phyloP scores from a whole-genome alignment of 2,113 vertebrate species.

The Cryptotis parvus region DNA sequence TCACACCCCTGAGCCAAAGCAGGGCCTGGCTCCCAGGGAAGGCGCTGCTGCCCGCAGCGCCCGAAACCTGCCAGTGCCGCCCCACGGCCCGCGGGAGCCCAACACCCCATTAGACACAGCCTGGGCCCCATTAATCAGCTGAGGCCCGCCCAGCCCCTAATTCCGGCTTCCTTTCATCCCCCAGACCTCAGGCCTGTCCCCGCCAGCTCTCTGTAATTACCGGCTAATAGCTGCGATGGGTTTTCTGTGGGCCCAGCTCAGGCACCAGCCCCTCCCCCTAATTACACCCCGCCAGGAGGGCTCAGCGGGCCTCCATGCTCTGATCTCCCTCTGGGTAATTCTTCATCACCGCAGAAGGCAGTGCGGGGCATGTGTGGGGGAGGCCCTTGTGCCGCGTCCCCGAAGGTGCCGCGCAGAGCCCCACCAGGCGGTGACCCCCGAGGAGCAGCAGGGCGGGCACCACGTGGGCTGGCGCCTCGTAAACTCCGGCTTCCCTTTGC shows the following conservation, averaged over 20 bases:
- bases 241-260: conserved; percentile 83
- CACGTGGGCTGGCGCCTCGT: conserved; percentile 56
- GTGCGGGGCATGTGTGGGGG: no score
- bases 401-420: no score
- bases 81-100: background rate
- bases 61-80: no score
- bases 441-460: conserved; percentile 46
- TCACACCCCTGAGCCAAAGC: no score
- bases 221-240: conserved; percentile 87
- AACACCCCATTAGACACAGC: background rate
- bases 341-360: conserved; percentile 70
- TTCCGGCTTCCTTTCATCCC: conserved; percentile 87
- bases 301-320: conserved; percentile 69
- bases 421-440: no score
- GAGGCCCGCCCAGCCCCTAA: conserved; percentile 82
- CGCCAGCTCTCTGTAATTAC: conserved; percentile 88
- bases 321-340: conserved; percentile 78
- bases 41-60: no score
- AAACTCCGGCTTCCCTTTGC: conserved; percentile 76
- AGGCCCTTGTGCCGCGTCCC: no score
- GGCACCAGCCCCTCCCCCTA: conserved; percentile 80
- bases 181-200: conserved; percentile 85
- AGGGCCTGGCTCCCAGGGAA: no score
- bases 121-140: conserved; percentile 83
- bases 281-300: conserved; percentile 79